Evolutionary conservation across 2,888 invertebrate genomes (phyloP).

Genomic region (Nemapogon koenigi): DNA sequence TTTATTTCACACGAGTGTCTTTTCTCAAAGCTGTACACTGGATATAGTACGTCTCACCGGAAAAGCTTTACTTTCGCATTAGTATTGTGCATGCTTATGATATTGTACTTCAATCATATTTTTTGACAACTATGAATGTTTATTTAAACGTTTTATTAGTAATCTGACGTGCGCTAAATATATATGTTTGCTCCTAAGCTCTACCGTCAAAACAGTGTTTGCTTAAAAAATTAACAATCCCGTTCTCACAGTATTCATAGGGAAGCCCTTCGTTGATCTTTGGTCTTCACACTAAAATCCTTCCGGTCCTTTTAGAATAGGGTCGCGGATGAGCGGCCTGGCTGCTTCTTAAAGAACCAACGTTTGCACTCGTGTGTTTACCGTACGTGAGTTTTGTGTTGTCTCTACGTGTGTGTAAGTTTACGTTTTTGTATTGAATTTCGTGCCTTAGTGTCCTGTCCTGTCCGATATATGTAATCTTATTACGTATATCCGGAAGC

Average conservation of each 20-base stretch:
- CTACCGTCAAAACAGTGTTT: constrained; percentile 22
- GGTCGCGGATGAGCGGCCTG: constrained; percentile 34
- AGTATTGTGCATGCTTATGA: too few relatives aligned
- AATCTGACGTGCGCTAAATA: constrained; percentile 3
- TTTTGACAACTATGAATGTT: too few relatives aligned
- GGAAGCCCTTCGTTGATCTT: constrained; percentile 5
- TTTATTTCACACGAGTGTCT: constrained; percentile 47
- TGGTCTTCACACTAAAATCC: constrained; percentile 26
- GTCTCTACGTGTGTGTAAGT: constrained; percentile 30
- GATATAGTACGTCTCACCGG: constrained; percentile 1
- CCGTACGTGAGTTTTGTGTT: constrained; percentile 35
- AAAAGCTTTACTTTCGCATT: too few relatives aligned
- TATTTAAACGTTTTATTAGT: too few relatives aligned
- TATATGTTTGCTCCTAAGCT: constrained; percentile 4
- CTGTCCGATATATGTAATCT: constrained; percentile 36
- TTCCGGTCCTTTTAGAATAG: constrained; percentile 44
- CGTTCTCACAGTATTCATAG: too few relatives aligned
- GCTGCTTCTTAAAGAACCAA: constrained; percentile 34
- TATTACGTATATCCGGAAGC: constrained; percentile 39
- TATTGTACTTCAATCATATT: too few relatives aligned
- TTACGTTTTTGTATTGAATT: constrained; percentile 35
- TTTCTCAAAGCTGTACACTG: background rate
- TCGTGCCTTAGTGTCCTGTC: constrained; percentile 22
- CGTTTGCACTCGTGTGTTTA: constrained; percentile 28
- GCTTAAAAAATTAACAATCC: constrained; percentile 27